Evolutionary conservation across 1,140 invertebrate genomes (phyloP), one percentile per base, ranked within the genome.

Genomic region (Apis laboriosa): DNA sequence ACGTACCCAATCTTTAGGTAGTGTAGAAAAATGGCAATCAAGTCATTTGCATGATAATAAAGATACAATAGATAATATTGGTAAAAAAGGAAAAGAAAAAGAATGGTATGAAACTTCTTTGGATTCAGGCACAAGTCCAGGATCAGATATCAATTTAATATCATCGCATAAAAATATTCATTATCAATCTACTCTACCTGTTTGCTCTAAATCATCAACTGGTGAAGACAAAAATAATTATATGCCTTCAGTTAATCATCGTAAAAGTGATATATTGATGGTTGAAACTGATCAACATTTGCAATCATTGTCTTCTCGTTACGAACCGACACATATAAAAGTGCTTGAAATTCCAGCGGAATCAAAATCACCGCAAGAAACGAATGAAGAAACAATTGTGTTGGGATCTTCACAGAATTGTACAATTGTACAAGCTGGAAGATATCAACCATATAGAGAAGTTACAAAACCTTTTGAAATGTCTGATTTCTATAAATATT

Each of bases 401-500:
- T 94, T 96, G 83, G 96, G 97, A 86, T 96, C 96, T 15, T 96
- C 97, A 2, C 97, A 97, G 90, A 97, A 97, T 92, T 96, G 97
- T 89, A 98, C 97, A 1, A 95, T 98, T 0, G 97, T 98, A 24
- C 97, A 98, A 89, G 96, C 97, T 56, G 97, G 97, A 43, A 97
- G 97, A 84, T 98, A 97, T 94, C 97, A 98, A 90, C 98, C 98
- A 0, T 99, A 98, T 90, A 96, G 97, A 87, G 98, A 99, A 95
- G 97, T 98, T 56, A 97, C 97, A 1, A 99, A 99, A 92, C 98
- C 98, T 19, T 99, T 98, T 93, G 98, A 99, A 95, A 98, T 99
- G 97, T 97, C 98, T 1, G 98, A 99, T 92, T 99, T 99, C 94
- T 99, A 99, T 94, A 99, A 99, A 94, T 99, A 99, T 92, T 99